These are phyloP conservation scores for Chrysodeixis includens DNA, from an alignment of 2,888 invertebrate species.

Conservation along the genomic window DNA sequence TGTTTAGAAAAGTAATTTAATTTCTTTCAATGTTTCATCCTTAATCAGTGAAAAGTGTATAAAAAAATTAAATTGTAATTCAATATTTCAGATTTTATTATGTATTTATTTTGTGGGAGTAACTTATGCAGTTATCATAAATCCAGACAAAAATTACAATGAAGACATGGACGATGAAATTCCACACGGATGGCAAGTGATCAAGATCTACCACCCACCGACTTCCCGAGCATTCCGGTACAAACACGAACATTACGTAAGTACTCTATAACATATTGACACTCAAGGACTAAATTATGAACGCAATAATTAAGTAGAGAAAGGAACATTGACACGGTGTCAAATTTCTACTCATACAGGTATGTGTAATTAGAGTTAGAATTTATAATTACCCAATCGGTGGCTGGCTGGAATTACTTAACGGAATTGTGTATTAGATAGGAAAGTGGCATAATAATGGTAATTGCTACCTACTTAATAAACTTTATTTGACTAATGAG, in stretches of 20 bases:
- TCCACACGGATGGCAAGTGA: constrained; percentile 74
- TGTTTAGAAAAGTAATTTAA: constrained; percentile 75
- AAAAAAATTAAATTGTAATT: neutral
- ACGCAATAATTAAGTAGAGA: constrained; percentile 42
- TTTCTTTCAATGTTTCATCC: no score
- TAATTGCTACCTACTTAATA: constrained; percentile 19
- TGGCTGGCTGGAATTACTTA: constrained; percentile 39
- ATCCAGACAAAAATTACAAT: constrained; percentile 61
- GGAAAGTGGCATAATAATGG: constrained; percentile 34
- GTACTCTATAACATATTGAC: constrained; percentile 52
- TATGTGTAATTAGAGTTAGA: constrained; percentile 42
- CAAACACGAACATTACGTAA: constrained; percentile 77
- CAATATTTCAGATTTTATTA: constrained; percentile 72
- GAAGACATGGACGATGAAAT: constrained; percentile 46
- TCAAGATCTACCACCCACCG: constrained; percentile 76
- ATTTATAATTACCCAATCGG: constrained; percentile 50
- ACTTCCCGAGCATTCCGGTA: constrained; percentile 66
- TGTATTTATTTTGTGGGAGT: constrained; percentile 70
- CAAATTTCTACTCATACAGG: constrained; percentile 41
- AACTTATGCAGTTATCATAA: constrained; percentile 73
- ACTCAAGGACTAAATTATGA: constrained; percentile 46
- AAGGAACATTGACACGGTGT: constrained; percentile 47
- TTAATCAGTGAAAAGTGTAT: no score
- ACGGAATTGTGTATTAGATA: constrained; percentile 38
- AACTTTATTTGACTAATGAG: neutral